phyloP scores from a whole-genome alignment of 2,888 invertebrate genomes.

The Zygothrica quintamaculata region DNA sequence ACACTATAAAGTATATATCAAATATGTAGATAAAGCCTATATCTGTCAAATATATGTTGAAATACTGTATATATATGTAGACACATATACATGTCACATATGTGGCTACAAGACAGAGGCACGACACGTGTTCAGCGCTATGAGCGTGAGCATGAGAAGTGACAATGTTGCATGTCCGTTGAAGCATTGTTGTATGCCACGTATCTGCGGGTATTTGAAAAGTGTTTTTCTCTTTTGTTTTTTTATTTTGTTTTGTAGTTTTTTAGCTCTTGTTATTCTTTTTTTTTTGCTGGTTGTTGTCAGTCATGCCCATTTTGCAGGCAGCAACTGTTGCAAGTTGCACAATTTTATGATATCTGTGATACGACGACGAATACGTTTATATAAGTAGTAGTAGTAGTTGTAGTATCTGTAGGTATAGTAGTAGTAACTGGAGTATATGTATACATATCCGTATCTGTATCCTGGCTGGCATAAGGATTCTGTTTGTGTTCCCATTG shows the following conservation, averaged over 20 bases:
- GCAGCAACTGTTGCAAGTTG: slow-evolving; percentile 52
- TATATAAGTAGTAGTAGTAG: neutral
- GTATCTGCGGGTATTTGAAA: neutral
- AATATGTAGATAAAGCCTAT: too few species aligned
- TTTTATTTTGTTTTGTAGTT: too few species aligned
- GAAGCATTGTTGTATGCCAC: slow-evolving; percentile 4
- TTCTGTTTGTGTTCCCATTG: slow-evolving; percentile 4
- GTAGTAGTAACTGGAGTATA: slow-evolving; percentile 1
- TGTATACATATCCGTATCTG: neutral
- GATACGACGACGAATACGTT: slow-evolving; percentile 35
- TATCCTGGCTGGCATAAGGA: neutral
- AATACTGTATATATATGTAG: neutral
- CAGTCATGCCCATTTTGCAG: slow-evolving; percentile 31
- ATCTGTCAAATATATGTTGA: too few species aligned
- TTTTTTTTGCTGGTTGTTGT: slow-evolving; percentile 40
- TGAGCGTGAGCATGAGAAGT: neutral
- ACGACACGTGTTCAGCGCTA: slow-evolving; percentile 4
- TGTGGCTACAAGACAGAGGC: neutral
- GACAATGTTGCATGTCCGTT: slow-evolving; percentile 36
- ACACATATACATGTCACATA: neutral
- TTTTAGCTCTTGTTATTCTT: slow-evolving; percentile 10
- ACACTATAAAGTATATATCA: too few species aligned
- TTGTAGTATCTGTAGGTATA: slow-evolving; percentile 6
- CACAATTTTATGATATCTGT: slow-evolving; percentile 58
- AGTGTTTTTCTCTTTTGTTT: neutral